Base-by-base conservation (phyloP, 2,888 invertebrate species). In the Chrysopilus asiliformis region DNA sequence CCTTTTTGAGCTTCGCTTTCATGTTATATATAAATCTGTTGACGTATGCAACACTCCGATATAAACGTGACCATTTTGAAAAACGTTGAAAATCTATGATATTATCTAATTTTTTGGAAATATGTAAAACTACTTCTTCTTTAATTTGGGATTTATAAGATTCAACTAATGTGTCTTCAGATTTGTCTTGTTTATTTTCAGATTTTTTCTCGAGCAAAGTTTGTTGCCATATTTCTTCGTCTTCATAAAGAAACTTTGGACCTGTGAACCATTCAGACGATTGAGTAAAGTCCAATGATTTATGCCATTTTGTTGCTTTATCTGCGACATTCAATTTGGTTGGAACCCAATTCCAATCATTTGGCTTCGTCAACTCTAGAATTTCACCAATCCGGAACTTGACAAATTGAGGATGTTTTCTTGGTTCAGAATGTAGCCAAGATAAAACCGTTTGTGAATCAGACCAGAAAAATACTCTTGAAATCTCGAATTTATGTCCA, bases 401-500 rank as follows among this genome's bases (percentile, higher is more conserved):
- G 3, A 41, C 40, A 14, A 42, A 41, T 16, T 41, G 38, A 16
- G 33, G 22, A 15, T 35, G 43, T 27, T 39, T 40, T n/a, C 40
- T 38, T 35, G 36, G n/a, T 27, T 42, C 10, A 40, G 24, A 12
- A 39, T 41, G 13, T 34, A 38, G 4, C 40, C 42, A 14, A 33
- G 15, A 34, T 8, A 35, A 22, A 16, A 29, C 29, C 16, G 14
- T 29, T 29, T 14, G 13, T 15, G 29, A 29, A 3, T 29, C 29
- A 10, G 14, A 16, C 29, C 29, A 29, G 10, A 29, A 12, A 15
- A 12, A 15, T 2, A 15, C n/a, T 14, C 16, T 29, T 15, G 14
- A 3, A 15, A 29, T 3, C 7, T 29, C 17, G 14, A 29, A 13
- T 14, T 15, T 7, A 4, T 29, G 29, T n/a, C 16, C 16, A n/a